A percentile compares a stretch with the other conserved stretches of the same genome.
Conservation (phyloP, 2,888 invertebrate species). For the Drosophila tanythrix region DNA sequence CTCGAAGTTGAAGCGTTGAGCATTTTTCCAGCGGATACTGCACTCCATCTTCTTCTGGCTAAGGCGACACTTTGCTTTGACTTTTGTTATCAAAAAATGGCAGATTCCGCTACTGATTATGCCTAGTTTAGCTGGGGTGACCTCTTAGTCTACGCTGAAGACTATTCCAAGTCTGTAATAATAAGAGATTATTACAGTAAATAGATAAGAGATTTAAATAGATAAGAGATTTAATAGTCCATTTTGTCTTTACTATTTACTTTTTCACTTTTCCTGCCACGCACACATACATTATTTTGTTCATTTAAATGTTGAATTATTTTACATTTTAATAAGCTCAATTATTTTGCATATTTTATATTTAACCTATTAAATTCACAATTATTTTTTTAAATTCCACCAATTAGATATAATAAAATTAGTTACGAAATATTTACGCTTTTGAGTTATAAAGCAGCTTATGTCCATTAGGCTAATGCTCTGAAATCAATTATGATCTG, state of each 20-base stretch:
- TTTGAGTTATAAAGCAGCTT: not conserved
- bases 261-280: too few species aligned
- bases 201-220: too few species aligned
- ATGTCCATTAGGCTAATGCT: not conserved
- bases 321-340: too few species aligned
- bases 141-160: not conserved
- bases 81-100: not conserved
- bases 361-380: not conserved
- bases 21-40: too few species aligned
- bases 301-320: too few species aligned
- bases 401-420: not conserved
- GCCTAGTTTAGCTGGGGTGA: not conserved
- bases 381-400: not conserved
- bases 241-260: too few species aligned
- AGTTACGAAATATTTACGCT: not conserved
- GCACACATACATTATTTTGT: too few species aligned
- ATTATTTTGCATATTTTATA: not conserved
- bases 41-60: too few species aligned
- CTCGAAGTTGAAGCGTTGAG: too few species aligned
- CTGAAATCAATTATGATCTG: conserved; percentile 28
- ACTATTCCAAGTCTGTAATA: not conserved
- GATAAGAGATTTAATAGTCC: too few species aligned
- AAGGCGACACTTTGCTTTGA: not conserved
- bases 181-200: too few species aligned
- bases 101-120: not conserved